Conservation (phyloP, 2,797 vertebrate genomes). For the Hydrophis major region DNA sequence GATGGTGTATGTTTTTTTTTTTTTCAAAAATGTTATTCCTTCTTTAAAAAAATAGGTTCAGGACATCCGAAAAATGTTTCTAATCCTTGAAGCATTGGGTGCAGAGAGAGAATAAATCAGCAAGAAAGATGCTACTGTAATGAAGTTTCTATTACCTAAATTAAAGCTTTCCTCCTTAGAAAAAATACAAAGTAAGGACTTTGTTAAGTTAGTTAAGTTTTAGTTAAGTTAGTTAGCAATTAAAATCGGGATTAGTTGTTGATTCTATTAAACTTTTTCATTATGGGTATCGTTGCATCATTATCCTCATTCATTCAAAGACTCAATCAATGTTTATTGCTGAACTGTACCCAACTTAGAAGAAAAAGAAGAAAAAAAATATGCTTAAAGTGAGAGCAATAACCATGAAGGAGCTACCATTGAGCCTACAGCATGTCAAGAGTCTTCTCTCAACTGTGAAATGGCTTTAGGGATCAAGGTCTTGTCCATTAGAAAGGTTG, state of each 20-base stretch:
- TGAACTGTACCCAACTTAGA: neutral
- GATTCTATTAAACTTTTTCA: neutral
- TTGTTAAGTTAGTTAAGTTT: neutral
- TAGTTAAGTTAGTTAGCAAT: neutral
- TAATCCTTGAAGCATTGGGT: neutral
- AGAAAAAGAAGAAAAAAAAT: neutral
- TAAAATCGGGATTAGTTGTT: neutral
- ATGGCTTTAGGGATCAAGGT: neutral
- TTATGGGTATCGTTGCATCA: neutral
- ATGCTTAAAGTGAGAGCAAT: neutral
- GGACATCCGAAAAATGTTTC: neutral
- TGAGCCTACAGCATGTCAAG: neutral
- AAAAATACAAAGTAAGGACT: neutral
- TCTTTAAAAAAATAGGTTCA: neutral
- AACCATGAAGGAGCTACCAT: neutral
- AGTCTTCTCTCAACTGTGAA: neutral
- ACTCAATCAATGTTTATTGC: neutral
- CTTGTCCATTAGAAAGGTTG: neutral
- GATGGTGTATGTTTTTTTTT: neutral
- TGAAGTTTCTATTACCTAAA: neutral
- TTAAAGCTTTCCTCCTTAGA: neutral
- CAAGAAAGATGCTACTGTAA: neutral
- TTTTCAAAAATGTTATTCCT: neutral
- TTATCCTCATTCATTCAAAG: neutral
- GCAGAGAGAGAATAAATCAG: neutral